These are phyloP conservation scores for Notospermus geniculatus DNA, from an alignment of 1,140 invertebrate species.

Conservation along the genomic window DNA sequence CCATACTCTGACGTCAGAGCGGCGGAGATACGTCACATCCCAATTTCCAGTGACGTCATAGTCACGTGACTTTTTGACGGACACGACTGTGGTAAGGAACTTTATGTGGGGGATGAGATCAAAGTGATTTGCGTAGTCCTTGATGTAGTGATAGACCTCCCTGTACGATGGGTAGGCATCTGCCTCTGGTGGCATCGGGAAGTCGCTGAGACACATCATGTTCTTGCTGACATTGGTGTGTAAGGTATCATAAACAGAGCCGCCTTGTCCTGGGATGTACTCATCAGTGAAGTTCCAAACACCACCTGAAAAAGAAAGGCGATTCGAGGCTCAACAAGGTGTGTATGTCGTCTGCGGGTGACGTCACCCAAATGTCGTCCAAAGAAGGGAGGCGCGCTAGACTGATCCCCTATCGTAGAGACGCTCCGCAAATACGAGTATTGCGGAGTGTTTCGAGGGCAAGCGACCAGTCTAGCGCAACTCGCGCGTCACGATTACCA, in stretches of 20 bases:
- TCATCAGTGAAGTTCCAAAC: conserved; percentile 41
- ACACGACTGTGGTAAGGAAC: conserved; percentile 27
- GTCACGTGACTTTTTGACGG: conserved; percentile 23
- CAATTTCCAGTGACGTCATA: conserved; percentile 35
- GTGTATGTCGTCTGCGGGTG: no score
- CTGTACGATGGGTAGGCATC: conserved; percentile 54
- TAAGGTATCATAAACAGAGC: conserved; percentile 51
- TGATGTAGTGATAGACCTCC: conserved; percentile 37
- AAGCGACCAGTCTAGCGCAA: no score
- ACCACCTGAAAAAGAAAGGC: conserved; percentile 30
- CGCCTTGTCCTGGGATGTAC: conserved; percentile 17
- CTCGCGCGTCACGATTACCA: no score
- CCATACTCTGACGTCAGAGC: no score
- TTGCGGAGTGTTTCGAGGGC: background rate
- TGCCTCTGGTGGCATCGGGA: conserved; percentile 48
- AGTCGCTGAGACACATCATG: conserved; percentile 55
- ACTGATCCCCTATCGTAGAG: no score
- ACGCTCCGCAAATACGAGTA: no score
- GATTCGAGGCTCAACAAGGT: no score
- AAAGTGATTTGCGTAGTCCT: conserved; percentile 36
- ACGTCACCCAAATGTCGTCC: no score
- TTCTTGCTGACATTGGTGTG: conserved; percentile 57
- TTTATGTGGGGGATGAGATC: conserved; percentile 29
- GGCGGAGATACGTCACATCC: conserved; percentile 11
- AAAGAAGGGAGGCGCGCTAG: no score